phyloP scores from a whole-genome alignment of 2,888 invertebrate species.

The Geophilus truncorum region DNA sequence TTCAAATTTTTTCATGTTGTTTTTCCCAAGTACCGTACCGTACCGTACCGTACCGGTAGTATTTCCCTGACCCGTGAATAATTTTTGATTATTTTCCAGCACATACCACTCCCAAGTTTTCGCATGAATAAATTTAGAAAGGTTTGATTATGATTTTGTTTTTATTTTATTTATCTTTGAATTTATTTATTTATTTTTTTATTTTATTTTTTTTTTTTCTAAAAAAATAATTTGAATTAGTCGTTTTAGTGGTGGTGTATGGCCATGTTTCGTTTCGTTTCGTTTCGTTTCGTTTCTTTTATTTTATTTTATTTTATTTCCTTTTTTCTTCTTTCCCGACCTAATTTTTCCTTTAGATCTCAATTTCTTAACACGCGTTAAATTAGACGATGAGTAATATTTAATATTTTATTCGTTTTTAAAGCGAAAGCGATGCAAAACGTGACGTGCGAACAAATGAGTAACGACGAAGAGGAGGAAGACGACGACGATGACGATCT shows the following conservation, averaged over 20 bases:
- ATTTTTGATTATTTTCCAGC: not conserved
- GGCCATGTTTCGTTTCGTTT: too few species aligned
- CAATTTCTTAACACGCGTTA: too few species aligned
- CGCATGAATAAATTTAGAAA: not conserved
- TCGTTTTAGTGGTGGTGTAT: not conserved
- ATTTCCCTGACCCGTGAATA: not conserved
- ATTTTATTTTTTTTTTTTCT: not conserved
- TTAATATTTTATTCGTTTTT: not conserved
- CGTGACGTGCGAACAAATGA: slow-evolving; percentile 31
- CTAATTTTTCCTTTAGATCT: not conserved
- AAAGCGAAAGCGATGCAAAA: slow-evolving; percentile 40
- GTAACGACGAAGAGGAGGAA: slow-evolving; percentile 48
- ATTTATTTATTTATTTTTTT: slow-evolving; percentile 29
- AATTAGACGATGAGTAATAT: not conserved
- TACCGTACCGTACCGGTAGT: too few species aligned
- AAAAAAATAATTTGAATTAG: not conserved
- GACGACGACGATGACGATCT: slow-evolving; percentile 63
- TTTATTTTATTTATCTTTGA: slow-evolving; percentile 2
- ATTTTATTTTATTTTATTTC: too few species aligned
- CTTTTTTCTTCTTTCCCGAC: not conserved
- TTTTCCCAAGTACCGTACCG: not conserved
- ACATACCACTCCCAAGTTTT: slow-evolving; percentile 4
- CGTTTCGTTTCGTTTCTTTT: slow-evolving; percentile 37
- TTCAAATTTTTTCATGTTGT: slow-evolving; percentile 28
- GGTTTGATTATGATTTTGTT: not conserved